These are phyloP conservation scores for Zaprionus camerounensis DNA, from an alignment of 1,140 invertebrate species.

Conservation along the genomic window DNA sequence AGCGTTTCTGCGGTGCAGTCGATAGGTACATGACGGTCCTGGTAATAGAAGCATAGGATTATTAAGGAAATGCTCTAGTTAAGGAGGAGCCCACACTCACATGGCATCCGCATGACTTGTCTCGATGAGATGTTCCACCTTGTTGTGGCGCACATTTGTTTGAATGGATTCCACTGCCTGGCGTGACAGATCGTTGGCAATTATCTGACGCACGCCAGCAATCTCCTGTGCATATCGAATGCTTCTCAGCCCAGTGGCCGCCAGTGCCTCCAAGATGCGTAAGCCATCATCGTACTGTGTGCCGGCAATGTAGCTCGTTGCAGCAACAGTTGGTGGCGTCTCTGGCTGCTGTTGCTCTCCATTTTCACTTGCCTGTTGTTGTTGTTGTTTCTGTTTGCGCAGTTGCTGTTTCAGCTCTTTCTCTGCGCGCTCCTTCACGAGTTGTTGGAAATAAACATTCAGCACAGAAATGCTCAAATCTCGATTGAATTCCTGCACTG, in stretches of 20 bases:
- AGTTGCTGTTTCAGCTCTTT: slow-evolving; percentile 65
- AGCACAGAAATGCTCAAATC: slow-evolving; percentile 93
- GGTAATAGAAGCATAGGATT: not conserved
- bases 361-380: slow-evolving; percentile 17
- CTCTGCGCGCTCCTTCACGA: slow-evolving; percentile 61
- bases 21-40: slow-evolving; percentile 94
- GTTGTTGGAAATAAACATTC: slow-evolving; percentile 86
- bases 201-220: slow-evolving; percentile 90
- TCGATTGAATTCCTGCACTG: slow-evolving; percentile 98
- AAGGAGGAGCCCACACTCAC: slow-evolving; percentile 85
- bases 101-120: slow-evolving; percentile 92
- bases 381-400: slow-evolving; percentile 41
- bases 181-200: slow-evolving; percentile 97
- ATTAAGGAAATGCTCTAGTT: not conserved
- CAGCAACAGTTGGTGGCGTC: not conserved
- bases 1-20: slow-evolving; percentile 87
- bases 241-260: slow-evolving; percentile 95
- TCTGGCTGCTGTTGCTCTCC: not conserved
- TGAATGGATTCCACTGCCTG: slow-evolving; percentile 94
- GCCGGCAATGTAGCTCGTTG: slow-evolving; percentile 50
- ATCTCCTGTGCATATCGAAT: slow-evolving; percentile 98
- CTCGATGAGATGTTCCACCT: slow-evolving; percentile 90
- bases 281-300: slow-evolving; percentile 86
- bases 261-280: slow-evolving; percentile 95
- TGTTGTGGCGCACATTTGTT: slow-evolving; percentile 92